phyloP scores from a whole-genome alignment of 2,113 vertebrate species.

The Carassius auratus region DNA sequence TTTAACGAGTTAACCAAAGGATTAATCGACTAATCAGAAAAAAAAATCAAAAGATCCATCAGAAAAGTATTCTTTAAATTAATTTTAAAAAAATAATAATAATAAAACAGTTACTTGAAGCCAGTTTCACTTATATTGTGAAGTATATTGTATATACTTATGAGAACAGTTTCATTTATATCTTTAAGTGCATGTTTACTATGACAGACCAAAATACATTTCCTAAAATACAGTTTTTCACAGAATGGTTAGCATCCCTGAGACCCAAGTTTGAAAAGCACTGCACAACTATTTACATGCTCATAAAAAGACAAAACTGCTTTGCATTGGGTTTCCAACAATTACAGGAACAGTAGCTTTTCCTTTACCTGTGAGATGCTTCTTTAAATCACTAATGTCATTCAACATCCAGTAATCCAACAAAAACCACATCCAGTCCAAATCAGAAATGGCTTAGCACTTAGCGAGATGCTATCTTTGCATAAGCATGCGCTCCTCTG shows the following conservation, averaged over 20 bases:
- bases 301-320: neutral
- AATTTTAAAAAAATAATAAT: too few relatives aligned
- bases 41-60: too few relatives aligned
- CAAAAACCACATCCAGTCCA: neutral
- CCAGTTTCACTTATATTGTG: too few relatives aligned
- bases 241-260: neutral
- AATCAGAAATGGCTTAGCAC: neutral
- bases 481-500: neutral
- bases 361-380: neutral
- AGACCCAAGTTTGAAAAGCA: neutral
- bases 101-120: too few relatives aligned
- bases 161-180: neutral
- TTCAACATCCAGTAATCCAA: neutral
- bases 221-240: neutral
- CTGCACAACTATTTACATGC: neutral
- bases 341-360: neutral
- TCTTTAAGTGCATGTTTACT: neutral
- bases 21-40: too few relatives aligned
- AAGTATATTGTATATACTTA: too few relatives aligned
- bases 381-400: constrained; percentile 2
- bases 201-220: neutral
- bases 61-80: too few relatives aligned
- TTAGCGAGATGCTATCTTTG: neutral
- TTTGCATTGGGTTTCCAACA: neutral
- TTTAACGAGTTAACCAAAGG: too few relatives aligned